Conservation (phyloP, 2,113 vertebrate genomes). For the Pteropus alecto region DNA sequence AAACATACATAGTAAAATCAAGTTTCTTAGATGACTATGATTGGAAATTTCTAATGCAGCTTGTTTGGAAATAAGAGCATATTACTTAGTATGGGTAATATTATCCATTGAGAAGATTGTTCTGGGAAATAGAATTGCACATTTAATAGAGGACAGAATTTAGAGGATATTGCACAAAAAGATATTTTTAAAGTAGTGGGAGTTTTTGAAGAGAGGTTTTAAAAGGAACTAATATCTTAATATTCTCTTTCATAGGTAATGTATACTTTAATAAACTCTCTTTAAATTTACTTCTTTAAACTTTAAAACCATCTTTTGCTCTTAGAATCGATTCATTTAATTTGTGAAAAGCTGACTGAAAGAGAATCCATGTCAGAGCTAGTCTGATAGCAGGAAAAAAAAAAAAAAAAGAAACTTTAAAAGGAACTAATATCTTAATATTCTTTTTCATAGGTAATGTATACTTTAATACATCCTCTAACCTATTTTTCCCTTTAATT, state of each 20-base stretch:
- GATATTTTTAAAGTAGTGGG: neutral
- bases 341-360: neutral
- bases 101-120: neutral
- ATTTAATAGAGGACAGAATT: neutral
- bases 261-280: neutral
- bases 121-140: neutral
- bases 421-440: no score
- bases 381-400: neutral
- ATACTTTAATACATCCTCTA: no score
- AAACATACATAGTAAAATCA: neutral
- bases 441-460: no score
- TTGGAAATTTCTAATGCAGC: neutral
- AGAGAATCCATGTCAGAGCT: neutral
- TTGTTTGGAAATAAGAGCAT: neutral
- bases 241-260: neutral
- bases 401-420: no score
- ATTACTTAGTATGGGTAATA: neutral
- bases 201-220: neutral
- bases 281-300: conserved; percentile 2
- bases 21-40: neutral
- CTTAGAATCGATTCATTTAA: neutral
- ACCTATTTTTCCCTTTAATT: no score
- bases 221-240: neutral
- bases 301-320: neutral
- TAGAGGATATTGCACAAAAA: neutral